phyloP scores from a whole-genome alignment of 1,140 invertebrate genomes.

The Nasonia longicornis region DNA sequence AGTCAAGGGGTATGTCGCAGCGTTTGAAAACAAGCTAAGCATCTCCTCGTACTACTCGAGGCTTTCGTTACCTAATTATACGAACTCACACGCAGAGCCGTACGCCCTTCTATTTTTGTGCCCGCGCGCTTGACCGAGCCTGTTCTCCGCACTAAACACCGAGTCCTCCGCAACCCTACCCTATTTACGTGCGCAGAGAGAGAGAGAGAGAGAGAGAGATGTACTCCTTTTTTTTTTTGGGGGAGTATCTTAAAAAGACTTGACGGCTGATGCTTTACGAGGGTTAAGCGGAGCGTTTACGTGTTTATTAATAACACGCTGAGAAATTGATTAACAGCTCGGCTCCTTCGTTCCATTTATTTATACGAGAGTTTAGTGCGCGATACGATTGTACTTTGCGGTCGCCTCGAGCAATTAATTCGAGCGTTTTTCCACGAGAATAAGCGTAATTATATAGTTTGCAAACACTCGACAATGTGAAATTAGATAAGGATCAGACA shows the following conservation, averaged over 20 bases:
- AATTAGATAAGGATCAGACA: too few relatives aligned
- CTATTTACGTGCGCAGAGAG: neutral
- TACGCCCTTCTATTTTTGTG: constrained; percentile 65
- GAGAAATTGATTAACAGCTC: neutral
- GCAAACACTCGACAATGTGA: too few relatives aligned
- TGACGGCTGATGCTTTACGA: constrained; percentile 26
- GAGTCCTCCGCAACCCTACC: constrained; percentile 44
- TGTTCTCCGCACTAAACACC: constrained; percentile 53
- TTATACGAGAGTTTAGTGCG: neutral
- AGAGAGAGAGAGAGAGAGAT: neutral
- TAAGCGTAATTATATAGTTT: too few relatives aligned
- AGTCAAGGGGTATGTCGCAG: neutral
- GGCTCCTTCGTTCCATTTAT: neutral
- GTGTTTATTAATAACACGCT: constrained; percentile 12
- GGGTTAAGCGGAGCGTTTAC: constrained; percentile 7
- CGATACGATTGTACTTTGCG: neutral
- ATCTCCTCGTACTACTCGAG: constrained; percentile 22
- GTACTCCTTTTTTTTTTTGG: neutral
- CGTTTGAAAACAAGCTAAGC: constrained; percentile 27
- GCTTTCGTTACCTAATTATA: constrained; percentile 66
- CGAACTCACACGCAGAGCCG: constrained; percentile 67
- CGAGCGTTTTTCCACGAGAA: too few relatives aligned
- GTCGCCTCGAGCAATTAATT: neutral
- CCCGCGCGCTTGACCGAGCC: constrained; percentile 59
- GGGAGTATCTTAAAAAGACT: neutral